phyloP scores from a whole-genome alignment of 2,888 invertebrate genomes.

The Rotaria magnacalcarata region DNA sequence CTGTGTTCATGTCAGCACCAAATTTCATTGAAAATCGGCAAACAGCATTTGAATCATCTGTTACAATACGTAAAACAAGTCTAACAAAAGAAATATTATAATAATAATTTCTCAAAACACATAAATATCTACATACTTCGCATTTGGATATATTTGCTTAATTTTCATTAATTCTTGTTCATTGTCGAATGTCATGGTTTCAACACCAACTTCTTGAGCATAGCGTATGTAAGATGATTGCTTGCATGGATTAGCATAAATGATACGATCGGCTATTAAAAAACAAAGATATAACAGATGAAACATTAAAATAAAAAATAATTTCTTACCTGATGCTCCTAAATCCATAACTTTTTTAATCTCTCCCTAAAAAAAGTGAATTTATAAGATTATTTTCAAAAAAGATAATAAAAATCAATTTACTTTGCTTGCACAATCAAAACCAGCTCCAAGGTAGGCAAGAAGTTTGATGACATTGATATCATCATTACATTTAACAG shows the following conservation, averaged over 20 bases:
- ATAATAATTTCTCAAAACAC: background rate
- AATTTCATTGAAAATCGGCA: slow-evolving; percentile 79
- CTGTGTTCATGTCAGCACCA: slow-evolving; percentile 67
- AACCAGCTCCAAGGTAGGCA: slow-evolving; percentile 80
- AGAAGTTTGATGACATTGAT: slow-evolving; percentile 73
- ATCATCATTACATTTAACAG: slow-evolving; percentile 94
- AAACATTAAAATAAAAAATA: background rate
- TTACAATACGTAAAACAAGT: slow-evolving; percentile 55
- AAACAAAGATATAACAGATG: background rate
- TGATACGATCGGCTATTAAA: slow-evolving; percentile 70
- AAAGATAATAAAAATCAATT: background rate
- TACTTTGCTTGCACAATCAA: slow-evolving; percentile 89
- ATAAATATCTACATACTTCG: slow-evolving; percentile 62
- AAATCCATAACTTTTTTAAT: slow-evolving; percentile 75
- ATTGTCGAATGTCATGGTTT: slow-evolving; percentile 86
- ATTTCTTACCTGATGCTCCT: slow-evolving; percentile 64
- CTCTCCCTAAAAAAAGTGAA: slow-evolving; percentile 63
- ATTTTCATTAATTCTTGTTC: slow-evolving; percentile 85
- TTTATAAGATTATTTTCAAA: background rate
- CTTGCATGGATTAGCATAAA: slow-evolving; percentile 93
- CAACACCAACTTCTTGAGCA: slow-evolving; percentile 72
- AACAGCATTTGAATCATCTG: slow-evolving; percentile 65
- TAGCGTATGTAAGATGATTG: slow-evolving; percentile 81
- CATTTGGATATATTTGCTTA: slow-evolving; percentile 73
- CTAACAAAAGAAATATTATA: background rate